phyloP scores from a whole-genome alignment of 92 coral and sea anemone genomes.

The Actinostola sp. region DNA sequence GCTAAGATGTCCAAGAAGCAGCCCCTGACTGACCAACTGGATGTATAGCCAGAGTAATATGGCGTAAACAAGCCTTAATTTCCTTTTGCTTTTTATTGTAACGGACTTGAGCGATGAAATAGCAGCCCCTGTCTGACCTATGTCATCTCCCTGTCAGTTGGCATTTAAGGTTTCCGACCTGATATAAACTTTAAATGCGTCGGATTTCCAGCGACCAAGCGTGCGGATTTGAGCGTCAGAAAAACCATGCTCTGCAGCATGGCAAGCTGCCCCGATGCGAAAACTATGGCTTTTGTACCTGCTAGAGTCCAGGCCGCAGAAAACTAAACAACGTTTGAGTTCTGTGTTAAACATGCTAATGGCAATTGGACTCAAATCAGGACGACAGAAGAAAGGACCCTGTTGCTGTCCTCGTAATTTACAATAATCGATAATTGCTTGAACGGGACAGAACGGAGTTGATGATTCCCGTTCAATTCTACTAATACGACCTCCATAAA shows the following conservation, averaged over 20 bases:
- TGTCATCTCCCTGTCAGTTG: neutral
- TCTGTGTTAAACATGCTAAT: constrained; percentile 29
- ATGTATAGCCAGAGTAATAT: too few species aligned
- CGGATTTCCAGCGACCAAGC: constrained; percentile 47
- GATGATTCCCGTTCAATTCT: too few species aligned
- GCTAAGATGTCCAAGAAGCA: too few species aligned
- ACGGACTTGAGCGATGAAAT: too few species aligned
- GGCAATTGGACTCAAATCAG: constrained; percentile 30
- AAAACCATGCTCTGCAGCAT: constrained; percentile 38
- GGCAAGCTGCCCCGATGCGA: constrained; percentile 41
- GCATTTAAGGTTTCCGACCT: neutral
- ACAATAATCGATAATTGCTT: constrained; percentile 31
- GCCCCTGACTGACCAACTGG: too few species aligned
- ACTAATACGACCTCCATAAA: too few species aligned
- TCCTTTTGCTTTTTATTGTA: too few species aligned
- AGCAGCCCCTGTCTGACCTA: constrained; percentile 32
- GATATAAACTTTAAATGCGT: constrained; percentile 21
- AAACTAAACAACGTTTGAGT: constrained; percentile 30
- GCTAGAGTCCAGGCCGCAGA: constrained; percentile 43
- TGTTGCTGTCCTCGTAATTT: constrained; percentile 23
- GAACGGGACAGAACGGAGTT: constrained; percentile 44
- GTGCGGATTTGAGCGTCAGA: constrained; percentile 34
- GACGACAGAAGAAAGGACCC: constrained; percentile 34
- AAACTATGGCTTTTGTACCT: too few species aligned
- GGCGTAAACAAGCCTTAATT: too few species aligned